Percentiles rank a stretch among this genome's conserved stretches.
Conservation (phyloP, 1,140 invertebrate species). For the Drosophila aff. region DNA sequence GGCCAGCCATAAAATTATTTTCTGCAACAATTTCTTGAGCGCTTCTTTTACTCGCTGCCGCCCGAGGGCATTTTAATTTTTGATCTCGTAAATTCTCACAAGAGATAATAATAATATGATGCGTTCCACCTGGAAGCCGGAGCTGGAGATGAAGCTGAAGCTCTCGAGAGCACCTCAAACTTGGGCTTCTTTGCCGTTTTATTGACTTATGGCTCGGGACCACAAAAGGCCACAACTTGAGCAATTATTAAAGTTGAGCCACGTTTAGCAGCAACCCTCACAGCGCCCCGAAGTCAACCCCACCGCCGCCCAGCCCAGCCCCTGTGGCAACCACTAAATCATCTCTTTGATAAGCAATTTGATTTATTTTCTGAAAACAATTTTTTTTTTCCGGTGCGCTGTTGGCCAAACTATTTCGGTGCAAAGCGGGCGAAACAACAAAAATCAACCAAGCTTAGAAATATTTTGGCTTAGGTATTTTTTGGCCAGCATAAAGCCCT, state of each 20-base stretch:
- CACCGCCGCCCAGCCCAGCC: not conserved
- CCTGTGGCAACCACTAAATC: slow-evolving; percentile 70
- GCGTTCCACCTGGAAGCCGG: slow-evolving; percentile 61
- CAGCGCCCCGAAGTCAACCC: slow-evolving; percentile 2
- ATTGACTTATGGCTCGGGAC: slow-evolving; percentile 76
- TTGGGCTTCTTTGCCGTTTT: slow-evolving; percentile 31
- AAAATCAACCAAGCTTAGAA: slow-evolving; percentile 43
- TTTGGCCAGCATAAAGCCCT: slow-evolving; percentile 42
- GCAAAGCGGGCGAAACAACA: slow-evolving; percentile 48
- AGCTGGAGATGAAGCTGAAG: not conserved
- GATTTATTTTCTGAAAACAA: slow-evolving; percentile 81
- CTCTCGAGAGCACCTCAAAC: slow-evolving; percentile 14
- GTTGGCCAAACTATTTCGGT: slow-evolving; percentile 57
- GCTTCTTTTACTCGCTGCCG: slow-evolving; percentile 20
- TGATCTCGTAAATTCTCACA: slow-evolving; percentile 84
- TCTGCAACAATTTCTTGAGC: slow-evolving; percentile 79
- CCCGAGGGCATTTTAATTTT: slow-evolving; percentile 82
- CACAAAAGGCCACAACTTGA: slow-evolving; percentile 79
- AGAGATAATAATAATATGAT: slow-evolving; percentile 82
- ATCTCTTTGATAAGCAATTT: slow-evolving; percentile 83
- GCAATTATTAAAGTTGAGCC: slow-evolving; percentile 78
- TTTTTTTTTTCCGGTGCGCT: slow-evolving; percentile 40
- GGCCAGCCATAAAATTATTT: slow-evolving; percentile 80
- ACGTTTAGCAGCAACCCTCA: not conserved
- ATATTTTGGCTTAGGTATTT: slow-evolving; percentile 62